A percentile compares a stretch with the other conserved stretches of the same genome.
Conservation (phyloP, 1,140 invertebrate species). For the Ganaspis sp. region DNA sequence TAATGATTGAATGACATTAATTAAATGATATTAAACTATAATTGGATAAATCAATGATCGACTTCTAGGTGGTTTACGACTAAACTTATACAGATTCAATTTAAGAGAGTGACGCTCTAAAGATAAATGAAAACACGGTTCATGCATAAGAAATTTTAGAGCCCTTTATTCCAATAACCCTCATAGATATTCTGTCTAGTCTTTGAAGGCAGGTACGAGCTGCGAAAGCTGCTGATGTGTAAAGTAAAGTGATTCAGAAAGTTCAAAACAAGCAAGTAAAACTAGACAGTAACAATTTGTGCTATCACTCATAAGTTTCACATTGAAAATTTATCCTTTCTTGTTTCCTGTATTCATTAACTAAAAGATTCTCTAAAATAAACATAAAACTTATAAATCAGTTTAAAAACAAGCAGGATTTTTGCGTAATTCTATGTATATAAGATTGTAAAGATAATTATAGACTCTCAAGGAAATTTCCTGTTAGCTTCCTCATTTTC, state of each 20-base stretch:
- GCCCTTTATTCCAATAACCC: background rate
- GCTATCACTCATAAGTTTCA: conserved; percentile 6
- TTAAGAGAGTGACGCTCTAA: background rate
- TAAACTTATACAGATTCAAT: too few relatives aligned
- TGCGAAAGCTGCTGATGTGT: conserved; percentile 7
- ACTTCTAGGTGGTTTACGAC: too few relatives aligned
- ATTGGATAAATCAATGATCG: too few relatives aligned
- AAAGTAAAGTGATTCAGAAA: conserved; percentile 7
- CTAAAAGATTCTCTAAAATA: background rate
- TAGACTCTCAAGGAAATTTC: background rate
- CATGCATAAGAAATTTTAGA: background rate
- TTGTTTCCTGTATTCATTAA: background rate
- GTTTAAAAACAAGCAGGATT: background rate
- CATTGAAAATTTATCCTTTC: background rate
- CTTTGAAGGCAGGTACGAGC: background rate
- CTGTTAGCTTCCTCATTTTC: background rate
- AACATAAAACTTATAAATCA: background rate
- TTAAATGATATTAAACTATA: too few relatives aligned
- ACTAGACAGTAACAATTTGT: conserved; percentile 17
- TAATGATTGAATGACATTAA: too few relatives aligned
- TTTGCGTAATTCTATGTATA: too few relatives aligned
- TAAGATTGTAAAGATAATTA: too few relatives aligned
- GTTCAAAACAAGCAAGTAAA: conserved; percentile 17
- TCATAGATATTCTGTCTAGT: background rate
- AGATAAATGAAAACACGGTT: background rate